Conservation (phyloP, 2,113 vertebrate species). For the Pseudopipra pipra region DNA sequence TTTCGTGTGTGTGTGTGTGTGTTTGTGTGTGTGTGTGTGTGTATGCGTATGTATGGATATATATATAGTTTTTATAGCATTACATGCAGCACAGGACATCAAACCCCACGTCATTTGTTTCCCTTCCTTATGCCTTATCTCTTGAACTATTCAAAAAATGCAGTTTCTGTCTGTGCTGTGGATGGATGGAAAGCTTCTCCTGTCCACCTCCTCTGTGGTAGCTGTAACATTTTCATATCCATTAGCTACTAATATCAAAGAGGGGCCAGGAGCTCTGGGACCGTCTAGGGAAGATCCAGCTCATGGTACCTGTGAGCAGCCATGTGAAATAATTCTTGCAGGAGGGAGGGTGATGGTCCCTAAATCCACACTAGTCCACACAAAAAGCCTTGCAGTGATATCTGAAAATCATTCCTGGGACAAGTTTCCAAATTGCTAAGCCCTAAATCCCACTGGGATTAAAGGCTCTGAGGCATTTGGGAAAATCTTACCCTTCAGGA, state of each 20-base stretch:
- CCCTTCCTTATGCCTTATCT: neutral
- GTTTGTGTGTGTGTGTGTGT: neutral
- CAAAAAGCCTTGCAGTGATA: neutral
- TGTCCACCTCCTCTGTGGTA: neutral
- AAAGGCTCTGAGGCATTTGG: neutral
- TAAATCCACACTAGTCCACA: neutral
- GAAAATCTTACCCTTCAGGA: neutral
- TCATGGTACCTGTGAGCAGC: neutral
- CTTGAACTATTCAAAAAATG: slow-evolving; percentile 28
- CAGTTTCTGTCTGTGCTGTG: neutral
- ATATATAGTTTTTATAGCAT: neutral
- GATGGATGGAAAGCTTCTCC: slow-evolving; percentile 3
- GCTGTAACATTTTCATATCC: neutral
- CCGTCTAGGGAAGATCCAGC: neutral
- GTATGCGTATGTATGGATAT: neutral
- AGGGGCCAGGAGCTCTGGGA: neutral
- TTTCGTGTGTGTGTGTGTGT: neutral
- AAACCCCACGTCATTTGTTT: neutral
- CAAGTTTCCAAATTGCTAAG: neutral
- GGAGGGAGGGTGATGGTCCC: neutral
- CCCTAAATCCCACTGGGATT: slow-evolving; percentile 4
- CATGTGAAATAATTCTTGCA: neutral
- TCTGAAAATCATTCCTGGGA: neutral
- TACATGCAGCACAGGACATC: neutral
- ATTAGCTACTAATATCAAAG: neutral